Base-by-base conservation (phyloP, 2,797 vertebrate genomes). In the Falco concolor region DNA sequence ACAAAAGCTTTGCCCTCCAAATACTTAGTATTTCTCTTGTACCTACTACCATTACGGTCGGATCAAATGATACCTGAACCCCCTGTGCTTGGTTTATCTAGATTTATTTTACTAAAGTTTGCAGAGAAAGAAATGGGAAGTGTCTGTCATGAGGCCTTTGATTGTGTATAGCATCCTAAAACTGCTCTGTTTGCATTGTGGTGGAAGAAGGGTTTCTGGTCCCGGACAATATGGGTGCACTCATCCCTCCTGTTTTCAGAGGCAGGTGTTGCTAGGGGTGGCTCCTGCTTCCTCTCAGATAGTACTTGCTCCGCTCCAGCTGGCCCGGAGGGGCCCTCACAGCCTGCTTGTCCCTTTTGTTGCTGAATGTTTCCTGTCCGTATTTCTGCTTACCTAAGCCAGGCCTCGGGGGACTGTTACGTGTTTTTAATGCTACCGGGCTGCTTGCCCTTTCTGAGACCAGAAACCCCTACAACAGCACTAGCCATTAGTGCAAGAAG, bases 301-400 rank as follows among this genome's bases (percentile, higher is more conserved):
- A 8, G 18, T 30, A 12, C 5, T 0, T n/a, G 4, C 28, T 69
- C 2, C 0, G 3, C 17, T 52, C 10, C n/a, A 73, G 34, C 18
- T 72, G n/a, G 17, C 21, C 78, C 13, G 13, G 12, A 34, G 64
- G 16, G 28, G 19, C 17, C 54, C 32, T 54, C 27, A 21, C 34
- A 73, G 40, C 60, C 44, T 53, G 3, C 11, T 32, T 52, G 12
- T 68, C 53, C 17, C 34, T 32, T 59, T 49, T 54, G 54, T 60
- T 93, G 65, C 45, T 54, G 54, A 12, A 36, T 2, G 3, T 53
- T 73, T 49, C 49, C 22, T 40, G 14, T 40, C 69, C 27, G 22
- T 64, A 49, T 53, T 77, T 86, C 40, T 50, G 19, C 42, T 74
- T 53, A 13, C 24, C 24, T 34, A 49, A 87, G 28, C 47, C 67